A percentile compares a stretch with the other conserved stretches of the same genome.
These are phyloP conservation scores for Drosophila hydei DNA, from an alignment of 1,140 invertebrate genomes.

Conservation along the genomic window DNA sequence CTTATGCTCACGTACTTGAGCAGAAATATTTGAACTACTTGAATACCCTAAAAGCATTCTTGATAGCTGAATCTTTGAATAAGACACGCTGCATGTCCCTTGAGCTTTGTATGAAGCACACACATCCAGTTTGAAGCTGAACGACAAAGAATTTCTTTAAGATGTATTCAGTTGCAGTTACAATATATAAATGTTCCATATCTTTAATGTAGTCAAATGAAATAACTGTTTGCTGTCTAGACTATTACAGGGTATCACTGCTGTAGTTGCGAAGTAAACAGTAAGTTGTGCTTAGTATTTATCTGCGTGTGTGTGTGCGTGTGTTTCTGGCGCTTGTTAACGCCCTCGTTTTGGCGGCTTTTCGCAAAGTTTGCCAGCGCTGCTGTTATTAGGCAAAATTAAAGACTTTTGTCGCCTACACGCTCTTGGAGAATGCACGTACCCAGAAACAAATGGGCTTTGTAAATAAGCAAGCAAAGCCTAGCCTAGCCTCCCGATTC, in stretches of 20 bases:
- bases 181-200: too few species aligned
- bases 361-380: slow-evolving; percentile 65
- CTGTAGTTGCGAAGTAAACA: slow-evolving; percentile 45
- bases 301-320: slow-evolving; percentile 27
- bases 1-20: slow-evolving; percentile 64
- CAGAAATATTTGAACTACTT: slow-evolving; percentile 11
- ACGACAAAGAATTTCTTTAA: too few species aligned
- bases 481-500: slow-evolving; percentile 28
- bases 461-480: slow-evolving; percentile 77
- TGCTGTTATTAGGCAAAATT: slow-evolving; percentile 75
- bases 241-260: slow-evolving; percentile 31
- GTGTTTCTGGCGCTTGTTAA: slow-evolving; percentile 76
- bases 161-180: too few species aligned
- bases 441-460: slow-evolving; percentile 74
- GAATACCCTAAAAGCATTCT: slow-evolving; percentile 17
- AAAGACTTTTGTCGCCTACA: slow-evolving; percentile 76
- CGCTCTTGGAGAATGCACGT: slow-evolving; percentile 47
- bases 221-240: too few species aligned
- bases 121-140: too few species aligned
- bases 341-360: slow-evolving; percentile 78
- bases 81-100: neutral
- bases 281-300: slow-evolving; percentile 21
- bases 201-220: too few species aligned
- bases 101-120: too few species aligned
- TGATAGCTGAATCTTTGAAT: neutral